Conservation (phyloP, 2,113 vertebrate species). For the Phalacrocorax carbo region DNA sequence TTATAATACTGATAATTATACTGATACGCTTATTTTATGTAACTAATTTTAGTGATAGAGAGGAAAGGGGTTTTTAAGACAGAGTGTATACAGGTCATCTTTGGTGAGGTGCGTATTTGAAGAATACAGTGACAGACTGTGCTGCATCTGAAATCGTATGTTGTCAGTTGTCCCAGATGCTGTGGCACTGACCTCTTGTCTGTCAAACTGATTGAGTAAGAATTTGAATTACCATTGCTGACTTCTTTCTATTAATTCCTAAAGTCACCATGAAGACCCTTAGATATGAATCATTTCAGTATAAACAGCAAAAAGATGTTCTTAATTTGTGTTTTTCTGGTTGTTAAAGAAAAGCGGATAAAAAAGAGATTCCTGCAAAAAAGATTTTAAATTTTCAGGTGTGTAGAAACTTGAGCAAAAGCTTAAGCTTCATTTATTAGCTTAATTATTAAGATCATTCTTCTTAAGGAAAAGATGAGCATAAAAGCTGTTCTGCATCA, state of each 20-base stretch:
- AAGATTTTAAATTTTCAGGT: not conserved
- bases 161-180: not conserved
- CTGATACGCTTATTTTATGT: not conserved
- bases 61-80: not conserved
- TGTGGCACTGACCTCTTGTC: not conserved
- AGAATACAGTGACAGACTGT: not conserved
- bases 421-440: not conserved
- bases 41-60: not conserved
- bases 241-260: not conserved
- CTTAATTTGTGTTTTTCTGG: not conserved
- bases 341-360: not conserved
- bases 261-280: not conserved
- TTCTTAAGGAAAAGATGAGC: not conserved
- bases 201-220: not conserved
- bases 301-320: not conserved
- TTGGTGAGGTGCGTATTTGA: not conserved
- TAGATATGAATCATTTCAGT: not conserved
- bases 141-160: not conserved
- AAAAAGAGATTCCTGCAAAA: not conserved
- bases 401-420: not conserved
- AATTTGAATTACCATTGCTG: not conserved
- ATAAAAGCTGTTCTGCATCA: not conserved
- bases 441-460: not conserved
- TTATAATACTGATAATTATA: not conserved
- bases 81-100: not conserved